A percentile compares a stretch with the other conserved stretches of the same genome.
phyloP scores from a whole-genome alignment of 2,797 vertebrate species.

The Myotis myotis region DNA sequence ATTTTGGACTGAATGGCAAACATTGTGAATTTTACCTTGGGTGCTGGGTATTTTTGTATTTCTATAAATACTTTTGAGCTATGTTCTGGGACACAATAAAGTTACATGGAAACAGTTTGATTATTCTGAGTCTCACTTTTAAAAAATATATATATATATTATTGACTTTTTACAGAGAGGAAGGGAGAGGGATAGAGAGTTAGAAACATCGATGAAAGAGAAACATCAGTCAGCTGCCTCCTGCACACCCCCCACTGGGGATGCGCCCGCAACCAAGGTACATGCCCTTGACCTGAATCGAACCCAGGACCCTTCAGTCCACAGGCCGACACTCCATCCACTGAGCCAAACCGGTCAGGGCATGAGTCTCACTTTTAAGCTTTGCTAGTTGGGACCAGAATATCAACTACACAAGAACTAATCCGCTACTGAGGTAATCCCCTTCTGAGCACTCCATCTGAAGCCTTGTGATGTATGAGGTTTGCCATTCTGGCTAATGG shows the following conservation, averaged over 20 bases:
- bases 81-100: slow-evolving; percentile 21
- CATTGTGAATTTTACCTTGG: slow-evolving; percentile 10
- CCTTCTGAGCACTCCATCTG: not conserved
- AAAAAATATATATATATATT: no score
- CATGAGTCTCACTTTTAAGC: not conserved
- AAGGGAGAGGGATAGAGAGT: no score
- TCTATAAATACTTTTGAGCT: slow-evolving; percentile 3
- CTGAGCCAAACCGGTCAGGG: no score
- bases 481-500: not conserved
- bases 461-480: not conserved
- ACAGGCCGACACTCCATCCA: no score
- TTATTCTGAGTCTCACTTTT: slow-evolving; percentile 9
- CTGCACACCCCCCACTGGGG: no score
- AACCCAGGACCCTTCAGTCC: no score
- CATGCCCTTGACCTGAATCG: no score
- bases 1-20: slow-evolving; percentile 7
- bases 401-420: not conserved
- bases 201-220: no score
- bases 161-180: no score
- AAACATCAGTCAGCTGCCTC: no score
- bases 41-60: not conserved
- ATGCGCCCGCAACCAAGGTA: no score
- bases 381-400: not conserved
- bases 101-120: not conserved
- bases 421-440: not conserved